phyloP scores from a whole-genome alignment of 2,797 vertebrate species.

The Urocyon cinereoargenteus region DNA sequence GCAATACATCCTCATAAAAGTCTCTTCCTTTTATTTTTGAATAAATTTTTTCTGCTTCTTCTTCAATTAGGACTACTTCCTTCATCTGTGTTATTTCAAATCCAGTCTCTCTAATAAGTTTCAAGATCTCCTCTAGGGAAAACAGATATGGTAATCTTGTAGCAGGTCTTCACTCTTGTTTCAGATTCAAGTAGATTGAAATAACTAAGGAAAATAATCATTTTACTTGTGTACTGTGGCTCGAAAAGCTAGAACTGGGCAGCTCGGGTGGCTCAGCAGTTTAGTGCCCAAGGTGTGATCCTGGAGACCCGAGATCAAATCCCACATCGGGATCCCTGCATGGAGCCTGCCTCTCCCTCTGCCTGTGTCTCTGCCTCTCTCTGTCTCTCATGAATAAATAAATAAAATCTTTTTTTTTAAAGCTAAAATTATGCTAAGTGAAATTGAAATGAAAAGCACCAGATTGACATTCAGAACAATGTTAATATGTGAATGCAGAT shows the following conservation, averaged over 20 bases:
- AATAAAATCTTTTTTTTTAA: too few species aligned
- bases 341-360: too few species aligned
- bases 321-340: too few species aligned
- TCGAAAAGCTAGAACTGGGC: background rate
- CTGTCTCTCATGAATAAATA: too few species aligned
- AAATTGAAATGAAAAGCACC: background rate
- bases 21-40: conserved; percentile 90
- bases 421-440: background rate
- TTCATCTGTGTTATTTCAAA: conserved; percentile 91
- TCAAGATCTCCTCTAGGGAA: conserved; percentile 90
- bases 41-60: conserved; percentile 92
- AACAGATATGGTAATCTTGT: conserved; percentile 31
- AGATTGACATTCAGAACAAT: background rate
- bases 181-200: background rate
- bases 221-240: background rate
- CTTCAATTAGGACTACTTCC: conserved; percentile 88
- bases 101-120: conserved; percentile 84
- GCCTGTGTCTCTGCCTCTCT: too few species aligned
- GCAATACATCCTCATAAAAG: conserved; percentile 92
- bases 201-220: background rate
- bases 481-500: background rate
- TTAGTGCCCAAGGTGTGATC: too few species aligned
- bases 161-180: background rate
- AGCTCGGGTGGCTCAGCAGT: too few species aligned
- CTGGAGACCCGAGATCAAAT: too few species aligned